Conservation (phyloP, 2,888 invertebrate species). For the Phymatocera aterrima region DNA sequence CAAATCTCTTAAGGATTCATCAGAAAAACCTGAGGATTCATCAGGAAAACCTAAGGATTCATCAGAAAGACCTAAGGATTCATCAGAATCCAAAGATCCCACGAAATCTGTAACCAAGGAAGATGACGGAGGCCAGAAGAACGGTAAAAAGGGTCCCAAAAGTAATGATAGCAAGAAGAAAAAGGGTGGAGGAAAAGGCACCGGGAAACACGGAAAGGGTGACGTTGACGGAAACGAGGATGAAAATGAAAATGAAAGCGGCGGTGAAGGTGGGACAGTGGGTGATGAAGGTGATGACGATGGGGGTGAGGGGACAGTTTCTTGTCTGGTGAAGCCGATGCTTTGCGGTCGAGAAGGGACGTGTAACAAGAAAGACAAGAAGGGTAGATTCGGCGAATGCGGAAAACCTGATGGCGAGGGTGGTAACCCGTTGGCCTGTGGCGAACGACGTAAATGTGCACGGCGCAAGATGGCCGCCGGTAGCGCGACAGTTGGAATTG, state of each 20-base stretch:
- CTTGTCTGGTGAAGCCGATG: background rate
- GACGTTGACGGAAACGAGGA: background rate
- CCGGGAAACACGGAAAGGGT: background rate
- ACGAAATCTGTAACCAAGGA: background rate
- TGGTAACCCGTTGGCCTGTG: slow-evolving; percentile 15
- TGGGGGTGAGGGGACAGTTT: background rate
- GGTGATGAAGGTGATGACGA: background rate
- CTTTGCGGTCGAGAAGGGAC: slow-evolving; percentile 31
- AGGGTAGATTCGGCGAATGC: slow-evolving; percentile 27
- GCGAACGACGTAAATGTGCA: slow-evolving; percentile 31
- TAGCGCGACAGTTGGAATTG: slow-evolving; percentile 37
- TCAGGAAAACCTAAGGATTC: background rate
- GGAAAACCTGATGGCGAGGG: slow-evolving; percentile 36
- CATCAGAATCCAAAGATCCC: background rate
- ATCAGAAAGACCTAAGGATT: slow-evolving; percentile 13
- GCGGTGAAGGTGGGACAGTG: background rate
- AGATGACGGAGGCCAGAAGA: background rate
- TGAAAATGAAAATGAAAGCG: background rate
- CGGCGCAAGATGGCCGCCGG: slow-evolving; percentile 16
- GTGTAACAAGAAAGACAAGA: slow-evolving; percentile 27
- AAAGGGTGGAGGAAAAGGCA: background rate
- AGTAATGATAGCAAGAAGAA: background rate
- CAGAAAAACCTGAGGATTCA: no score
- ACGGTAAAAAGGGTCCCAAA: background rate
- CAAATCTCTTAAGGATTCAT: no score